Evolutionary conservation across 92 coral and sea anemone species (phyloP).

Genomic region (Epizoanthus stellaris): DNA sequence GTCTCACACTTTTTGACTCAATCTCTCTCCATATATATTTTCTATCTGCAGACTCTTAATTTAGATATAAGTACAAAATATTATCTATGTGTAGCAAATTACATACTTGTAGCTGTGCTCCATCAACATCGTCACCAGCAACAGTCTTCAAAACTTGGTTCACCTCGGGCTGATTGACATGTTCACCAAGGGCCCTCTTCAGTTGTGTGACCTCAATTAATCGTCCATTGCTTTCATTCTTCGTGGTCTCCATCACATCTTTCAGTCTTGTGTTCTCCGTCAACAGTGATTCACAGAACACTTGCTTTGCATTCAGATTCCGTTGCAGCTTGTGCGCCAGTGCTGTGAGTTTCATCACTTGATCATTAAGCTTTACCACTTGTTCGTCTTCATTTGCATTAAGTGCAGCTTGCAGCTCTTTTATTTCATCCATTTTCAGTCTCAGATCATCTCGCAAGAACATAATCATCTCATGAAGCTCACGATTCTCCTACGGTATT

Average conservation of each 20-base stretch:
- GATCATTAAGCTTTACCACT: constrained; percentile 55
- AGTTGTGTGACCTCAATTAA: constrained; percentile 61
- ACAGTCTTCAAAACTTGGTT: constrained; percentile 60
- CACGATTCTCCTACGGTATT: constrained; percentile 75
- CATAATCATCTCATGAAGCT: constrained; percentile 86
- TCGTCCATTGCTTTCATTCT: constrained; percentile 53
- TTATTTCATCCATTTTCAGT: constrained; percentile 54
- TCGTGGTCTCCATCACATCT: constrained; percentile 60
- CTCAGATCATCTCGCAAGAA: constrained; percentile 70
- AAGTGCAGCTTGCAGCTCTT: constrained; percentile 64
- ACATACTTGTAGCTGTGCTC: constrained; percentile 24
- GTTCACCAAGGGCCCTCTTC: constrained; percentile 64
- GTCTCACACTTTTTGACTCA: too few species aligned
- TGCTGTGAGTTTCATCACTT: constrained; percentile 65
- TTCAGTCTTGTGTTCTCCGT: constrained; percentile 77
- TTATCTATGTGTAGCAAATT: not conserved
- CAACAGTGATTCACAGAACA: constrained; percentile 79
- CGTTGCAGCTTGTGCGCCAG: constrained; percentile 62
- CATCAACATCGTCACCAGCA: constrained; percentile 59
- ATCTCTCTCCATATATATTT: too few species aligned
- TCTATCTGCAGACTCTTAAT: too few species aligned
- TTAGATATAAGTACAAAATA: too few species aligned
- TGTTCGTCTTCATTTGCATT: constrained; percentile 67
- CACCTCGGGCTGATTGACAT: constrained; percentile 64
- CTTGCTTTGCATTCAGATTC: constrained; percentile 84